phyloP scores from a whole-genome alignment of 2,888 invertebrate species.

The Nomada goodeniana region DNA sequence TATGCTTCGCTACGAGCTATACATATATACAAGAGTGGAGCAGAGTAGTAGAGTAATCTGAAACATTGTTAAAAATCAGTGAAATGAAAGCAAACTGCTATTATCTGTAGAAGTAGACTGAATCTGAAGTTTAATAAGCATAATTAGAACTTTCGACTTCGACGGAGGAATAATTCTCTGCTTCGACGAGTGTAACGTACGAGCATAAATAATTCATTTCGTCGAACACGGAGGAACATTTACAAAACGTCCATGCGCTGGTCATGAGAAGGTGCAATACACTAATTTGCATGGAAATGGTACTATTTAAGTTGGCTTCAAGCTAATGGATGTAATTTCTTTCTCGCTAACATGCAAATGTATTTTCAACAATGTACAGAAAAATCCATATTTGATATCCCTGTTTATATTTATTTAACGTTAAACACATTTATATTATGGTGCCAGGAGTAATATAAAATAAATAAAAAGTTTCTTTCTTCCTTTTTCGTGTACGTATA shows the following conservation, averaged over 20 bases:
- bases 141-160: constrained; percentile 29
- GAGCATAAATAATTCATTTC: constrained; percentile 32
- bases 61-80: too few relatives aligned
- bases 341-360: background rate
- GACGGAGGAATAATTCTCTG: constrained; percentile 26
- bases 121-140: constrained; percentile 19
- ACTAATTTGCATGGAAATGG: constrained; percentile 17
- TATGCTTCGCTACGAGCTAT: too few relatives aligned
- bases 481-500: too few relatives aligned
- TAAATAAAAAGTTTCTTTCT: too few relatives aligned
- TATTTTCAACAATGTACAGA: too few relatives aligned
- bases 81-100: background rate
- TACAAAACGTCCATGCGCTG: constrained; percentile 12
- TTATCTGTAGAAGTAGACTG: background rate
- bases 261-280: background rate
- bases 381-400: too few relatives aligned
- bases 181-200: constrained; percentile 37
- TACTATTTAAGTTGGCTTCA: background rate
- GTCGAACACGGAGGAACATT: constrained; percentile 18
- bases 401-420: too few relatives aligned
- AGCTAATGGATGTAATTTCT: background rate
- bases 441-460: too few relatives aligned
- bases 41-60: too few relatives aligned
- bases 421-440: too few relatives aligned
- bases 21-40: background rate